These are phyloP conservation scores for Oreochromis aureus DNA, from an alignment of 2,113 vertebrate species.

Conservation along the genomic window DNA sequence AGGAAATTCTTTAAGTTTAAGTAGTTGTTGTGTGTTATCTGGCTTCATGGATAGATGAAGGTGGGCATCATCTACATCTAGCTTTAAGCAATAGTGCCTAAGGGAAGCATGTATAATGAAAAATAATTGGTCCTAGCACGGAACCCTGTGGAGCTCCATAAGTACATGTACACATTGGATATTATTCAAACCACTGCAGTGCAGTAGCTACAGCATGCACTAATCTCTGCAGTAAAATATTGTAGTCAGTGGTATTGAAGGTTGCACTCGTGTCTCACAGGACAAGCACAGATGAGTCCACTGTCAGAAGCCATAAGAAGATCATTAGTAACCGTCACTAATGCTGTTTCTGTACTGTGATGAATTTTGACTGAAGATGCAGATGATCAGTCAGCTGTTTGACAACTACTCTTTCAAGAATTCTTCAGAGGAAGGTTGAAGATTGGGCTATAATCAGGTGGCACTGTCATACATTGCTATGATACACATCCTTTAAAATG, in stretches of 20 bases:
- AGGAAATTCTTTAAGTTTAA: background rate
- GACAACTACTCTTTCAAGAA: background rate
- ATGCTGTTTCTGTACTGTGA: background rate
- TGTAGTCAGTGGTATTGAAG: background rate
- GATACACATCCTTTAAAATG: background rate
- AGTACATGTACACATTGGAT: fast-evolving
- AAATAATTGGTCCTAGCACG: fast-evolving
- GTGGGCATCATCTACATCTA: background rate
- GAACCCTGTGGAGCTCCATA: background rate
- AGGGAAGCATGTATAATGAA: background rate
- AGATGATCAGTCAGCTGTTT: background rate
- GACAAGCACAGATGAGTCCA: background rate
- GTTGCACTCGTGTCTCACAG: background rate
- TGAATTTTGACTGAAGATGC: background rate
- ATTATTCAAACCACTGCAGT: background rate
- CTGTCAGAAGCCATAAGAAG: background rate
- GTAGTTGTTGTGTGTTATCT: background rate
- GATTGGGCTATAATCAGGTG: background rate
- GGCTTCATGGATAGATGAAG: background rate
- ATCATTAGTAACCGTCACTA: background rate
- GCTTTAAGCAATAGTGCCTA: background rate
- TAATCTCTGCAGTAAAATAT: background rate
- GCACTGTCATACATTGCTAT: background rate
- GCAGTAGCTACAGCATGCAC: background rate
- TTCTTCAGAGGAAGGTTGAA: background rate